These are phyloP conservation scores for Baccha elongata DNA, from an alignment of 2,888 invertebrate genomes.

Conservation along the genomic window DNA sequence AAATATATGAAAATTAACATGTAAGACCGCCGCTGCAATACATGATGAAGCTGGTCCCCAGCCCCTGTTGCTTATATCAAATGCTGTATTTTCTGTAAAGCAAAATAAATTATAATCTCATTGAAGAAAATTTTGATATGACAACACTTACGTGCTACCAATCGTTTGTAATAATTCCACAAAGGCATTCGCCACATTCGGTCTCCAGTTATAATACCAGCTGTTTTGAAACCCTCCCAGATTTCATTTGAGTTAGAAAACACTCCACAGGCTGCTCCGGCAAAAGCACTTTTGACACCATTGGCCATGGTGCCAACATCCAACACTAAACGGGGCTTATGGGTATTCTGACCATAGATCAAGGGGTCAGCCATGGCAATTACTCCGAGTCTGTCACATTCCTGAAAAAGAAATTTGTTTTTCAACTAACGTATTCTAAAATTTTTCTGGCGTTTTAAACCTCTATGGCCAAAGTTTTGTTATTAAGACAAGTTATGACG, in stretches of 20 bases:
- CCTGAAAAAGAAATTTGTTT: constrained; percentile 75
- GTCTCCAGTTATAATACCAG: constrained; percentile 83
- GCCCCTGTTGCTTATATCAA: constrained; percentile 84
- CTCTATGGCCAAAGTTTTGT: constrained; percentile 80
- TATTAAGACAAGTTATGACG: constrained; percentile 81
- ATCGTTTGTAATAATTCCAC: constrained; percentile 77
- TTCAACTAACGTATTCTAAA: background rate
- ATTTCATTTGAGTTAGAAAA: constrained; percentile 82
- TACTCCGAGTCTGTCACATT: constrained; percentile 88
- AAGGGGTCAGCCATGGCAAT: constrained; percentile 90
- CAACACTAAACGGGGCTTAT: constrained; percentile 82
- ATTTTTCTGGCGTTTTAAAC: constrained; percentile 5
- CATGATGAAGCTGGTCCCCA: constrained; percentile 84
- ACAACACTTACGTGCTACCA: constrained; percentile 67
- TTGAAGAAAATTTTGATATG: background rate
- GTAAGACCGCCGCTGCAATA: constrained; percentile 86
- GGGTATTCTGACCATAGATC: constrained; percentile 87
- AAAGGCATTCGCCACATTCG: constrained; percentile 85
- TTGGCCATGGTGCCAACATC: constrained; percentile 83
- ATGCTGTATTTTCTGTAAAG: constrained; percentile 76
- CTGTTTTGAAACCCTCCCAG: constrained; percentile 82
- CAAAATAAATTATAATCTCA: background rate
- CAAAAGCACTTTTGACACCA: constrained; percentile 83
- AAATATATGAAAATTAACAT: constrained; percentile 26
- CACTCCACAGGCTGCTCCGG: constrained; percentile 83